Evolutionary conservation across 1,140 invertebrate genomes (phyloP).

Genomic region (Zaprionus africanus): DNA sequence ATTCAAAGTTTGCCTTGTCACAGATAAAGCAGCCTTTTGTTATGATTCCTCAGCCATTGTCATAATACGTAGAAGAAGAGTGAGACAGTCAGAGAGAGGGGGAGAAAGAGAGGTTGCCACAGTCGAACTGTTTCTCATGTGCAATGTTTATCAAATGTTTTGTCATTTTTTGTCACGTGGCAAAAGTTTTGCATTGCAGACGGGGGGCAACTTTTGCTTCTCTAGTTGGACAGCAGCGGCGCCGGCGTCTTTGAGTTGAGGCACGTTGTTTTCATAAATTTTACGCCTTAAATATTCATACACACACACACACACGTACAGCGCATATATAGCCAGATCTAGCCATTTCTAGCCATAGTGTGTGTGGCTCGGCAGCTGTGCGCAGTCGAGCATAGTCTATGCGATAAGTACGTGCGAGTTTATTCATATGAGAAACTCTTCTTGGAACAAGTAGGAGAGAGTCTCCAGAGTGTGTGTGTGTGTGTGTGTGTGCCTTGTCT

Average conservation of each 20-base stretch:
- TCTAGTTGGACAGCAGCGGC: conserved; percentile 30
- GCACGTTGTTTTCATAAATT: conserved; percentile 82
- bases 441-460: background rate
- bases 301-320: background rate
- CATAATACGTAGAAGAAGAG: conserved; percentile 62
- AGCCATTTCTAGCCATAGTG: conserved; percentile 23
- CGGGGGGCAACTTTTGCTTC: conserved; percentile 52
- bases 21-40: conserved; percentile 34
- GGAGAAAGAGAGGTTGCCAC: background rate
- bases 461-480: too few species aligned
- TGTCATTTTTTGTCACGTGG: conserved; percentile 75
- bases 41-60: conserved; percentile 33
- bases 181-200: conserved; percentile 66
- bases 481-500: background rate
- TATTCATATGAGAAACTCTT: conserved; percentile 74
- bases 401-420: conserved; percentile 81
- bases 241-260: conserved; percentile 43
- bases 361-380: conserved; percentile 63
- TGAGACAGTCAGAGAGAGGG: background rate
- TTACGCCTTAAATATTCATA: conserved; percentile 79
- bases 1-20: conserved; percentile 33
- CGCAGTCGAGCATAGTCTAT: conserved; percentile 79
- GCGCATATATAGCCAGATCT: background rate
- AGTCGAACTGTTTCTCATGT: conserved; percentile 56
- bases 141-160: conserved; percentile 81